Percentiles rank a stretch among this genome's conserved stretches.
Conservation (phyloP, 2,113 vertebrate genomes). For the Mesitornis unicolor region DNA sequence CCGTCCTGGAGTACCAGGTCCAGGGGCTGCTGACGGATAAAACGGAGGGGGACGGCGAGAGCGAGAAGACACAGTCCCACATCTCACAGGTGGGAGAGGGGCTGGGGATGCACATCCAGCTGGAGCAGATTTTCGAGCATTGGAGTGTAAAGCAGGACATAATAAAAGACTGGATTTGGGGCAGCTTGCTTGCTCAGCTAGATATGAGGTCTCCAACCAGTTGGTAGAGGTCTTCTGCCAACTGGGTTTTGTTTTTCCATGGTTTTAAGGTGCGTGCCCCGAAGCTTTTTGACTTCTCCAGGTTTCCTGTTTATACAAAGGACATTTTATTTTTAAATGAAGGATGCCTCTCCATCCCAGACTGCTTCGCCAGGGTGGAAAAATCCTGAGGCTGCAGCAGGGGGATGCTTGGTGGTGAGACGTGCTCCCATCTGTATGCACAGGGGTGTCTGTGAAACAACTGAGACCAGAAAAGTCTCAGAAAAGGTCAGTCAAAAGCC, state of each 20-base stretch:
- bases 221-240: not conserved
- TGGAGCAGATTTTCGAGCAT: rapidly evolving
- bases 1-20: conserved; percentile 96
- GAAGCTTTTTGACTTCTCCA: not conserved
- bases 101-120: rapidly evolving
- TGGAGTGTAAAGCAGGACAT: rapidly evolving
- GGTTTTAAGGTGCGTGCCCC: not conserved
- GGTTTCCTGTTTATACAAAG: not conserved
- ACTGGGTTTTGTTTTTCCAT: not conserved
- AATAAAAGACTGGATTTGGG: not conserved
- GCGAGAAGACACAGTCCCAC: conserved; percentile 78
- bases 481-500: not conserved
- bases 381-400: not conserved
- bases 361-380: not conserved
- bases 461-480: not conserved
- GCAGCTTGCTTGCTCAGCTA: not conserved
- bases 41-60: conserved; percentile 82
- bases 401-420: not conserved
- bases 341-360: not conserved
- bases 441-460: not conserved
- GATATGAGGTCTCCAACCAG: rapidly evolving
- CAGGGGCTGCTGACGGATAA: conserved; percentile 93
- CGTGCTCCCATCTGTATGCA: rapidly evolving
- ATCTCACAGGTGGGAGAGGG: conserved; percentile 79
- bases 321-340: not conserved